Conservation (phyloP, 2,797 vertebrate genomes). For the Bucorvus abyssinicus region DNA sequence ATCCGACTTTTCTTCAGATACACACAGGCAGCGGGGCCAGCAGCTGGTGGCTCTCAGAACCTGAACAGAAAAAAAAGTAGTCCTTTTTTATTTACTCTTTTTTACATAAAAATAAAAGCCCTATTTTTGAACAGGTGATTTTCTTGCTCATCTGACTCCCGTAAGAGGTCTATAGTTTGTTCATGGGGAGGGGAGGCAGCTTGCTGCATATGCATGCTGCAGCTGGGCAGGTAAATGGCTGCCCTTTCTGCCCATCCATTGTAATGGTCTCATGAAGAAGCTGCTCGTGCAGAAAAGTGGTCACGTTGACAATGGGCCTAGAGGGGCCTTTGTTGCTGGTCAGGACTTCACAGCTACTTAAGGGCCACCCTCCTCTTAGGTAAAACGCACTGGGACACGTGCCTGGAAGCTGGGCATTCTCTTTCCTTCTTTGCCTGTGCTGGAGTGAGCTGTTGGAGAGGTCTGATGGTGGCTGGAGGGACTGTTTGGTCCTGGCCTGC, state of each 20-base stretch:
- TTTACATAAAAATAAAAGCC: conserved; percentile 41
- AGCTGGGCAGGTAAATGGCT: not conserved
- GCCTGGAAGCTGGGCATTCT: not conserved
- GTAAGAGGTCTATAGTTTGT: not conserved
- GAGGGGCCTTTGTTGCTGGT: not conserved
- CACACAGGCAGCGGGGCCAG: not conserved
- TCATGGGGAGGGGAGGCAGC: not conserved
- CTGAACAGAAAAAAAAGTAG: not conserved
- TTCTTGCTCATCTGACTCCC: not conserved
- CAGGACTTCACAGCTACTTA: not conserved
- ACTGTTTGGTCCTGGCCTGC: not conserved
- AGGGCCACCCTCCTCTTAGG: not conserved
- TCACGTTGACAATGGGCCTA: not conserved
- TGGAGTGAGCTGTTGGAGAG: not conserved
- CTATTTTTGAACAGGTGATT: not conserved
- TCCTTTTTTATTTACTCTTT: conserved; percentile 35
- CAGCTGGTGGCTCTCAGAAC: not conserved
- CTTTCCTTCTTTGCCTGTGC: not conserved
- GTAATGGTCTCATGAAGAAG: not conserved
- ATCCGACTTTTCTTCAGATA: not conserved
- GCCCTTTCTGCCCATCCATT: not conserved
- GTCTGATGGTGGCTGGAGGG: not conserved
- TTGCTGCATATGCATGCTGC: fast-evolving
- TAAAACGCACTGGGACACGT: not conserved
- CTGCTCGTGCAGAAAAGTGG: not conserved